Evolutionary conservation across 2,113 vertebrate genomes (phyloP).

Genomic region (Corythornis vintsioides): DNA sequence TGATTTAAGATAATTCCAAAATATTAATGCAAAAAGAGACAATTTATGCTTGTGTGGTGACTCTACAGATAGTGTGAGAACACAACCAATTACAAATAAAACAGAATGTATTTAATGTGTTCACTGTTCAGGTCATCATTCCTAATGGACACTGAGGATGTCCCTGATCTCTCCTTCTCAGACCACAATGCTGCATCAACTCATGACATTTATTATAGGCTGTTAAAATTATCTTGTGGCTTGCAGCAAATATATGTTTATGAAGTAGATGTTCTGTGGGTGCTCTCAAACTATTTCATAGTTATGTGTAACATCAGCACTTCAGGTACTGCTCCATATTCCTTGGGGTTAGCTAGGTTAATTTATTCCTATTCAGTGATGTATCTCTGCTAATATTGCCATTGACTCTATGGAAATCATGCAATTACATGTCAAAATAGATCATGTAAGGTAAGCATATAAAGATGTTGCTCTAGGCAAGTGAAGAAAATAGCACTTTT

Average conservation of each 20-base stretch:
- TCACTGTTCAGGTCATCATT: not conserved
- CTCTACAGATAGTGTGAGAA: not conserved
- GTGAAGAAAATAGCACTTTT: not conserved
- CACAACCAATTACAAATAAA: not conserved
- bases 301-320: not conserved
- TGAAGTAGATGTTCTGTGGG: not conserved
- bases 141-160: not conserved
- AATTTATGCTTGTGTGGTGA: not conserved
- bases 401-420: not conserved
- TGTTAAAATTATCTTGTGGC: not conserved
- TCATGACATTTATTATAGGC: not conserved
- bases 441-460: not conserved
- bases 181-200: accelerated
- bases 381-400: not conserved
- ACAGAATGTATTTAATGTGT: not conserved
- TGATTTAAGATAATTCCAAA: not conserved
- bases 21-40: not conserved
- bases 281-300: not conserved
- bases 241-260: not conserved
- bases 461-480: not conserved
- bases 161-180: not conserved
- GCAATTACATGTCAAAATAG: not conserved
- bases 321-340: not conserved
- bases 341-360: not conserved
- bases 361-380: not conserved